Base-by-base conservation (phyloP, 2,797 vertebrate genomes). In the Sciurus carolinensis region DNA sequence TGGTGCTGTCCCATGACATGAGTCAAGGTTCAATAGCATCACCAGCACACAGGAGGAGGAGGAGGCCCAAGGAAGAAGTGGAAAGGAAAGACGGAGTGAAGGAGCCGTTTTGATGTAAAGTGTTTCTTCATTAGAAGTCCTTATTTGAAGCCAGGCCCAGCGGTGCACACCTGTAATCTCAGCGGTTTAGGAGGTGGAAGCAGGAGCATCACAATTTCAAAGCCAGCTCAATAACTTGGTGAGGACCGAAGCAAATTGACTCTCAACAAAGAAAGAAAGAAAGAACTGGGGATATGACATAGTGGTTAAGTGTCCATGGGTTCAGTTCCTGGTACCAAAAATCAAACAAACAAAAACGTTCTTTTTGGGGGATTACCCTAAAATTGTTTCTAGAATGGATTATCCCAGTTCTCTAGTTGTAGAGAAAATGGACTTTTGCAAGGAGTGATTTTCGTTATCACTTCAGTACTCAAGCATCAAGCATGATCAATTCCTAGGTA, bases 351-450 rank as follows among this genome's bases (percentile, higher is more conserved):
- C 52, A 5, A 52, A 18, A 54, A 87, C 85, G 39, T 33, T 22
- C 5, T 84, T 87, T 39, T 57, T 84, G 80, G 62, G 8, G 7
- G 42, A 36, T 7, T 62, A 69, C 50, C 69, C 86, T 39, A 50
- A 50, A 72, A 79, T 75, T 88, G 1, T 52, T 2, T 89, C n/a
- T 83, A 26, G 54, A 33, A 6, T 50, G 44, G 22, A 15, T 17
- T 90, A 87, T 57, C 6, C 39, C 24, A n/a, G 2, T 17, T 69
- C 64, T 64, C 0, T 10, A 26, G 20, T 4, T 57, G 6, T 36
- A 77, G 33, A 88, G 9, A 81, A 95, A 82, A 50, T 5, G 75
- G 1, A 54, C 52, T 44, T 95, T 80, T 59, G 73, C 90, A 91
- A 0, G 82, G 39, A 69, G 1, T 44, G 28, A 39, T n/a, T 13